phyloP scores from a whole-genome alignment of 1,140 invertebrate genomes.

The Lepidurus packardi region DNA sequence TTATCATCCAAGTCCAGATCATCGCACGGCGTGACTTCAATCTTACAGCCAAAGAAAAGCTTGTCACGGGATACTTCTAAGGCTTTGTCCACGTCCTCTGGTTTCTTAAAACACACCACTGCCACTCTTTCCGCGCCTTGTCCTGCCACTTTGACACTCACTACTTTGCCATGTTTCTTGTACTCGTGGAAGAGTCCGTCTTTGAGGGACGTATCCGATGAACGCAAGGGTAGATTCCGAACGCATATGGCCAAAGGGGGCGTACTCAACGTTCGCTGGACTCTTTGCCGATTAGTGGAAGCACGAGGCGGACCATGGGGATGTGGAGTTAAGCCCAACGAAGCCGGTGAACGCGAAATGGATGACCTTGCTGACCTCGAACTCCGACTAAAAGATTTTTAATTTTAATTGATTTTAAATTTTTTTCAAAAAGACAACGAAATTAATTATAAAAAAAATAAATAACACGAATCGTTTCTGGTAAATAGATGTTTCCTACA shows the following conservation, averaged over 20 bases:
- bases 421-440: neutral
- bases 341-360: conserved; percentile 23
- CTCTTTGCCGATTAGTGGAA: neutral
- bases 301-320: conserved; percentile 13
- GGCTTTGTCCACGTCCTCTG: conserved; percentile 92
- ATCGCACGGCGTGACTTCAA: conserved; percentile 81
- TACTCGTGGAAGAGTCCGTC: conserved; percentile 97
- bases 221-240: conserved; percentile 78
- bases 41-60: conserved; percentile 91
- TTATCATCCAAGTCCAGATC: conserved; percentile 80
- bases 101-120: conserved; percentile 90
- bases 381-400: neutral
- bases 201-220: conserved; percentile 85
- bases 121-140: conserved; percentile 75
- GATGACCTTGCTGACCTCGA: conserved; percentile 11
- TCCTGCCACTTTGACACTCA: conserved; percentile 83
- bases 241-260: conserved; percentile 84
- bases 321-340: conserved; percentile 11
- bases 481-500: too few relatives aligned
- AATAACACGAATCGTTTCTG: too few relatives aligned
- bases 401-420: too few relatives aligned
- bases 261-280: conserved; percentile 55
- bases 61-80: conserved; percentile 92
- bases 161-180: conserved; percentile 96
- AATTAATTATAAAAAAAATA: too few relatives aligned